phyloP scores from a whole-genome alignment of 1,140 invertebrate genomes.

The Heliconius congener region DNA sequence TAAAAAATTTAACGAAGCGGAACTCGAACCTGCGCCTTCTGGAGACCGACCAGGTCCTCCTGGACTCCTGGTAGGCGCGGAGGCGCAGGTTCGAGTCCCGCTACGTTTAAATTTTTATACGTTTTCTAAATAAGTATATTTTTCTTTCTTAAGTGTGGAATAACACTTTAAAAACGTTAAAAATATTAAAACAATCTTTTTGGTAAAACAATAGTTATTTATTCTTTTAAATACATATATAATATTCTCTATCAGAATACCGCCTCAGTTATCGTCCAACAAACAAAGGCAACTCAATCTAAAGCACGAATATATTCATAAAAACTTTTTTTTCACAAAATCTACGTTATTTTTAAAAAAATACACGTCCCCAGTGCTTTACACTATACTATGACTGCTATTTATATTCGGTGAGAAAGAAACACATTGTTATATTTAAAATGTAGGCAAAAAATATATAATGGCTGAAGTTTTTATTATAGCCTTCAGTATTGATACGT shows the following conservation, averaged over 20 bases:
- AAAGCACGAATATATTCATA: constrained; percentile 52
- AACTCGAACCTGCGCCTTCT: too few species aligned
- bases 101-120: too few species aligned
- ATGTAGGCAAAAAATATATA: background rate
- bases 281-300: constrained; percentile 58
- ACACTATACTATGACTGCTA: constrained; percentile 55
- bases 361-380: constrained; percentile 79
- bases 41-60: too few species aligned
- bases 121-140: too few species aligned
- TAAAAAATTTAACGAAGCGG: too few species aligned
- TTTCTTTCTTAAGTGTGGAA: too few species aligned
- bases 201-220: constrained; percentile 68
- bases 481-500: background rate
- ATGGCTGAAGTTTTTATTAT: background rate
- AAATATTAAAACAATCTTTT: constrained; percentile 39
- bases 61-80: too few species aligned
- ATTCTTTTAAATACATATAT: constrained; percentile 47
- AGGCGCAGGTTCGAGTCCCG: too few species aligned
- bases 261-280: constrained; percentile 36
- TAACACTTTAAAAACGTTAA: background rate
- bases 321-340: constrained; percentile 45
- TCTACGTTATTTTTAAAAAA: constrained; percentile 72
- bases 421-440: constrained; percentile 30
- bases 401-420: constrained; percentile 23
- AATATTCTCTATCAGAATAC: constrained; percentile 50